Conservation (phyloP, 2,797 vertebrate genomes). For the Aeoliscus strigatus region DNA sequence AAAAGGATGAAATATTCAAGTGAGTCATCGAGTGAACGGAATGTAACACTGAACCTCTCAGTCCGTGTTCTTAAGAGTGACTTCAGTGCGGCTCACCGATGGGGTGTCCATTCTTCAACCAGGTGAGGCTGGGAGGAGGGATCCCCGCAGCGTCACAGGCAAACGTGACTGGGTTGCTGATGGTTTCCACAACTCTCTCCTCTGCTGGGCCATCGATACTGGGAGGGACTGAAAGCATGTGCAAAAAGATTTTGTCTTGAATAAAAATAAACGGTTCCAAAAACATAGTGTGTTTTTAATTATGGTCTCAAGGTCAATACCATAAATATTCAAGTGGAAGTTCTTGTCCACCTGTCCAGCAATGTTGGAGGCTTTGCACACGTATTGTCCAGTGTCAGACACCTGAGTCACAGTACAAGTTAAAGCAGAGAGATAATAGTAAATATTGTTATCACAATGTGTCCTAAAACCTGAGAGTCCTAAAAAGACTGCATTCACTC, state of each 20-base stretch:
- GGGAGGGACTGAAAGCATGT: conserved; percentile 79
- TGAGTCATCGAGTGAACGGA: no score
- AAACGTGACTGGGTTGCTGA: conserved; percentile 86
- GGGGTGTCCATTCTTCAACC: conserved; percentile 84
- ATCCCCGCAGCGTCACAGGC: conserved; percentile 89
- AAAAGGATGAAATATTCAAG: conserved; percentile 24
- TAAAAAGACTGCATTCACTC: no score
- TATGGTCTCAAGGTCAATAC: conserved; percentile 63
- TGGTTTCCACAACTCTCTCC: conserved; percentile 79
- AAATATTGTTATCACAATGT: no score
- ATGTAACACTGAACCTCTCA: no score
- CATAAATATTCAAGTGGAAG: conserved; percentile 92
- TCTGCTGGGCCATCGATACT: conserved; percentile 83
- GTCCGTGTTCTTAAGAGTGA: no score
- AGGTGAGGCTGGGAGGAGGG: conserved; percentile 84
- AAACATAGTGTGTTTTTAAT: not conserved
- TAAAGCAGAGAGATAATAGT: not conserved
- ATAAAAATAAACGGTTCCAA: not conserved
- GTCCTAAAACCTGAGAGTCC: no score
- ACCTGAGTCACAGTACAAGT: conserved; percentile 73
- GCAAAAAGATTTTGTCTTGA: not conserved
- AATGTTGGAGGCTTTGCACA: conserved; percentile 92
- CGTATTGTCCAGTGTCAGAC: conserved; percentile 93
- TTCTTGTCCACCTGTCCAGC: conserved; percentile 93
- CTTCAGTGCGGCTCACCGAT: conserved; percentile 87